A percentile compares a stretch with the other conserved stretches of the same genome.
phyloP scores from a whole-genome alignment of 2,113 vertebrate genomes.

The Capreolus pygargus region DNA sequence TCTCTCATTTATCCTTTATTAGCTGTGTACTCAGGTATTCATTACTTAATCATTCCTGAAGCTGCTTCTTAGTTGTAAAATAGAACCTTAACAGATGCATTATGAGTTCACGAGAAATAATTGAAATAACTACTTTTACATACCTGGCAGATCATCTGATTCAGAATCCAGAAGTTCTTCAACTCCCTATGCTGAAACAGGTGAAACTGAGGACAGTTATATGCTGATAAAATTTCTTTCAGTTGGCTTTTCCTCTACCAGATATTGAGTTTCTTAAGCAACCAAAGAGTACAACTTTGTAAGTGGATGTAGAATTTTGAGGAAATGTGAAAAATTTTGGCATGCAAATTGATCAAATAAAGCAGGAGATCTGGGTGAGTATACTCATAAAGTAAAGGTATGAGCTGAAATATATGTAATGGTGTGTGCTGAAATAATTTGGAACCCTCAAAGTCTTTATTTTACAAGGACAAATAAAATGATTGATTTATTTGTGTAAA shows the following conservation, averaged over 20 bases:
- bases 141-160: neutral
- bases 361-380: neutral
- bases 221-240: neutral
- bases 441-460: neutral
- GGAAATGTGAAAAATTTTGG: neutral
- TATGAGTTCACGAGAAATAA: neutral
- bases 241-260: neutral
- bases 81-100: neutral
- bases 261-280: neutral
- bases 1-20: neutral
- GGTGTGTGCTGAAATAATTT: neutral
- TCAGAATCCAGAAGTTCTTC: neutral
- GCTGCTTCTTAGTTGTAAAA: neutral
- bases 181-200: neutral
- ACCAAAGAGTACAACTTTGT: neutral
- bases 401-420: neutral
- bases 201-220: neutral
- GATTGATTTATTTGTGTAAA: neutral
- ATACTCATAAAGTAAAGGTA: neutral
- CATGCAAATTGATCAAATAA: neutral
- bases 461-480: neutral
- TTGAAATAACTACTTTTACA: neutral
- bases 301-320: neutral
- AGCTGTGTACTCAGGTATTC: neutral
- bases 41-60: neutral